Percentiles rank a stretch among this genome's conserved stretches.
Evolutionary conservation across 2,113 vertebrate species (phyloP).

Genomic region (Diadophis punctatus): DNA sequence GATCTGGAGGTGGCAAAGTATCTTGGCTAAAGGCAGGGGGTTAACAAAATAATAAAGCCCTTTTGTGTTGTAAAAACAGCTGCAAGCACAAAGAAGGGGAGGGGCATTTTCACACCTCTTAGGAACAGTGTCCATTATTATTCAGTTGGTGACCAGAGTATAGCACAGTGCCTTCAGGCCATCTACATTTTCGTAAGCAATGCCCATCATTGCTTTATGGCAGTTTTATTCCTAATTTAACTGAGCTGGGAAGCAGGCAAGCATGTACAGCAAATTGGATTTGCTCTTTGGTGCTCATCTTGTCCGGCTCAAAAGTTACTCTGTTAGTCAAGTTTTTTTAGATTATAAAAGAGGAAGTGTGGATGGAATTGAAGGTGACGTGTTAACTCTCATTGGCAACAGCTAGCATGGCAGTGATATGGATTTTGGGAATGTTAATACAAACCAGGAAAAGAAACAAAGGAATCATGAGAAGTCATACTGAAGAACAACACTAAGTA

Average conservation of each 20-base stretch:
- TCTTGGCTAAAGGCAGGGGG: background rate
- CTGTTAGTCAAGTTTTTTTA: background rate
- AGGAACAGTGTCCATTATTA: background rate
- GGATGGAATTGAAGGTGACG: background rate
- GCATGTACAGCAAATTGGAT: background rate
- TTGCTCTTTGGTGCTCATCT: background rate
- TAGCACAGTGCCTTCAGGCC: background rate
- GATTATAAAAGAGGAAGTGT: background rate
- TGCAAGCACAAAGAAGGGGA: background rate
- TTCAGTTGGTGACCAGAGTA: background rate
- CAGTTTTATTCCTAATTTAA: background rate
- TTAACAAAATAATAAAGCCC: background rate
- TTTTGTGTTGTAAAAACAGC: constrained; percentile 20
- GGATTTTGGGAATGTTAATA: background rate
- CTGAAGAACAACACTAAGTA: background rate
- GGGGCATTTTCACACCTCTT: background rate
- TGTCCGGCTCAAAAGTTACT: background rate
- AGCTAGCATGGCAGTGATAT: background rate
- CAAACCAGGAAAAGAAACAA: background rate
- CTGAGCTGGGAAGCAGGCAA: background rate
- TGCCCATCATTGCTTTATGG: background rate
- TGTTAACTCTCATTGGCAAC: background rate
- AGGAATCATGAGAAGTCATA: background rate
- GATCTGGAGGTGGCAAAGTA: background rate
- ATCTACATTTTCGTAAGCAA: background rate